Evolutionary conservation across 2,888 invertebrate genomes (phyloP).

Genomic region (Argynnis bischoffii): DNA sequence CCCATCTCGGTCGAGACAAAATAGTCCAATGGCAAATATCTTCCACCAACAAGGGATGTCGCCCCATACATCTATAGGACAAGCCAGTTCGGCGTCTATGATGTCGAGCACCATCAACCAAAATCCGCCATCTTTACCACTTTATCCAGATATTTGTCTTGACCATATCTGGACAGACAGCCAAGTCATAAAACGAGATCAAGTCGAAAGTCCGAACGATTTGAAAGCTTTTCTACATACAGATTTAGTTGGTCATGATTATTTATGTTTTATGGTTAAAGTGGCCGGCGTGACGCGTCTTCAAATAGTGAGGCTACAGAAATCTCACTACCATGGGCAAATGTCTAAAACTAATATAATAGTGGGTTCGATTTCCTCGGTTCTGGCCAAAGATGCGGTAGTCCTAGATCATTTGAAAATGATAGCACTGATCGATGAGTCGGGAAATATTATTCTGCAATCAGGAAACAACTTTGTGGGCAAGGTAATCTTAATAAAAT

Average conservation of each 20-base stretch:
- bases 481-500: slow-evolving; percentile 72
- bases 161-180: slow-evolving; percentile 95
- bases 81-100: slow-evolving; percentile 73
- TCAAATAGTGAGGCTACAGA: slow-evolving; percentile 86
- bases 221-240: slow-evolving; percentile 90
- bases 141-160: slow-evolving; percentile 92
- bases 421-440: slow-evolving; percentile 91
- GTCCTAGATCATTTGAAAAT: slow-evolving; percentile 90
- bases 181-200: slow-evolving; percentile 62
- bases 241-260: slow-evolving; percentile 93
- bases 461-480: slow-evolving; percentile 92
- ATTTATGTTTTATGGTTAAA: slow-evolving; percentile 88
- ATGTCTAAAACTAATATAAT: slow-evolving; percentile 84
- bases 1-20: slow-evolving; percentile 63
- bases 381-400: slow-evolving; percentile 93
- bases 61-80: slow-evolving; percentile 73
- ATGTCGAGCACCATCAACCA: slow-evolving; percentile 74
- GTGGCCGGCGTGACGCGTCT: slow-evolving; percentile 75
- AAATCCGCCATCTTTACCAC: slow-evolving; percentile 83
- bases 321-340: slow-evolving; percentile 78
- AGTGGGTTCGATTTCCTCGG: slow-evolving; percentile 87
- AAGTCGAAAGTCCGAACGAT: slow-evolving; percentile 60
- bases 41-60: slow-evolving; percentile 76
- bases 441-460: slow-evolving; percentile 90
- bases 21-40: slow-evolving; percentile 74